Evolutionary conservation across 2,888 invertebrate species (phyloP).

Genomic region (Aplocera efformata): DNA sequence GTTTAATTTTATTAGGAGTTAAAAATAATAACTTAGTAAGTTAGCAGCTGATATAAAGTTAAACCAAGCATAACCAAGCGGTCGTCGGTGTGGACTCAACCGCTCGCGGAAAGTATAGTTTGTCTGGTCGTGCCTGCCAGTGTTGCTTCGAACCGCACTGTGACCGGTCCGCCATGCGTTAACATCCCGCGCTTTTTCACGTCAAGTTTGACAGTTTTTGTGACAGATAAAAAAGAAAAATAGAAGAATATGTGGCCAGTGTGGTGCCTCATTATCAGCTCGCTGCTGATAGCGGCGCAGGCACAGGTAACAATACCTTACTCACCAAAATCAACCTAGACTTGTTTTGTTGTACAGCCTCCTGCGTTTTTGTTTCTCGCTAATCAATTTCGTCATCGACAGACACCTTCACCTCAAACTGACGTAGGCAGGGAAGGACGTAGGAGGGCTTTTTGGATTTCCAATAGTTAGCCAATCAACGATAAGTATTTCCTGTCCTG

Average conservation of each 20-base stretch:
- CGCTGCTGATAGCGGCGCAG: slow-evolving; percentile 47
- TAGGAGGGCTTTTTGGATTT: slow-evolving; percentile 22
- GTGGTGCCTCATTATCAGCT: slow-evolving; percentile 50
- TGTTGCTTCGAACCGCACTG: slow-evolving; percentile 63
- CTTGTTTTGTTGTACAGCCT: slow-evolving; percentile 25
- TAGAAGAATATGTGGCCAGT: slow-evolving; percentile 58
- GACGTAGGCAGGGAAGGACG: slow-evolving; percentile 15
- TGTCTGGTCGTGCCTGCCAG: slow-evolving; percentile 53
- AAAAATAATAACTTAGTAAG: no score
- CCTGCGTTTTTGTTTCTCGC: slow-evolving; percentile 29
- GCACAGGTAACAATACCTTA: slow-evolving; percentile 54
- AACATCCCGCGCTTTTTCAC: slow-evolving; percentile 39
- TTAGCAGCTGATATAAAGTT: slow-evolving; percentile 11
- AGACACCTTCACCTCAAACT: slow-evolving; percentile 26
- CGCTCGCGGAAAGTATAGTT: slow-evolving; percentile 72
- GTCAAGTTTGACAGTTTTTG: slow-evolving; percentile 46
- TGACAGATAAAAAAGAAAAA: slow-evolving; percentile 34
- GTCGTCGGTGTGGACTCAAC: slow-evolving; percentile 52
- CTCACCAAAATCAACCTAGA: slow-evolving; percentile 8
- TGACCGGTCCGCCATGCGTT: slow-evolving; percentile 66
- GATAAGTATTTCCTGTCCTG: no score
- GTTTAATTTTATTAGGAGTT: no score
- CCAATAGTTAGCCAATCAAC: background rate
- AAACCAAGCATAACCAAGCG: slow-evolving; percentile 20
- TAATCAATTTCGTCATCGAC: slow-evolving; percentile 30